Conservation (phyloP, 2,888 invertebrate genomes). For the Idaea straminata region DNA sequence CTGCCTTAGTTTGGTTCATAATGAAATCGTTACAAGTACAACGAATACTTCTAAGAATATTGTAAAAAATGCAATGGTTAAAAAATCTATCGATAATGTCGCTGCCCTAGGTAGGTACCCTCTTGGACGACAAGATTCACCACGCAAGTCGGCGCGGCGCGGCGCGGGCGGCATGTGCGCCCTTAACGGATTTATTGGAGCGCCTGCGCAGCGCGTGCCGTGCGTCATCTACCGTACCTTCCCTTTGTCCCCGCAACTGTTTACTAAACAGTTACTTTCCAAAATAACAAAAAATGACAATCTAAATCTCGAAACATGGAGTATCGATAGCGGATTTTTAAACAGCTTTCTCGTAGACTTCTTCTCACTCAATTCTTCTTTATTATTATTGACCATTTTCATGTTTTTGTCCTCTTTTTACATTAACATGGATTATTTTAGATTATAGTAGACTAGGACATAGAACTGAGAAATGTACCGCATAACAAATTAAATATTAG, state of each 20-base stretch:
- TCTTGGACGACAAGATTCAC: slow-evolving; percentile 67
- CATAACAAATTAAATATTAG: no score
- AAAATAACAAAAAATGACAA: slow-evolving; percentile 15
- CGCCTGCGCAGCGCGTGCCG: slow-evolving; percentile 62
- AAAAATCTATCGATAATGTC: slow-evolving; percentile 36
- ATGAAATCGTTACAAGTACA: background rate
- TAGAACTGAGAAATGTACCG: no score
- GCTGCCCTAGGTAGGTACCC: slow-evolving; percentile 49
- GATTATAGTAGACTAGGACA: no score
- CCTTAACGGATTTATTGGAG: slow-evolving; percentile 77
- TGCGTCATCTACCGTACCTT: slow-evolving; percentile 36
- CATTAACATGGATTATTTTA: no score
- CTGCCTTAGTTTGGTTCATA: no score
- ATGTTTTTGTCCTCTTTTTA: no score
- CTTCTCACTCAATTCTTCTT: background rate
- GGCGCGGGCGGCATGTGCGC: slow-evolving; percentile 63
- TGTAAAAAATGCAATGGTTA: slow-evolving; percentile 7
- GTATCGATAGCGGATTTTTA: slow-evolving; percentile 5
- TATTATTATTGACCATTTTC: background rate
- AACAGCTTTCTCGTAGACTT: background rate
- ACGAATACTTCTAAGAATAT: background rate
- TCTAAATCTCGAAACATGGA: slow-evolving; percentile 13
- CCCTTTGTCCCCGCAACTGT: slow-evolving; percentile 31
- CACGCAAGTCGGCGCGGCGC: slow-evolving; percentile 49
- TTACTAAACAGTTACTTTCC: slow-evolving; percentile 23